Evolutionary conservation across 2,888 invertebrate genomes (phyloP), one percentile per base, ranked within the genome.

Genomic region (Salpingus planirostris): DNA sequence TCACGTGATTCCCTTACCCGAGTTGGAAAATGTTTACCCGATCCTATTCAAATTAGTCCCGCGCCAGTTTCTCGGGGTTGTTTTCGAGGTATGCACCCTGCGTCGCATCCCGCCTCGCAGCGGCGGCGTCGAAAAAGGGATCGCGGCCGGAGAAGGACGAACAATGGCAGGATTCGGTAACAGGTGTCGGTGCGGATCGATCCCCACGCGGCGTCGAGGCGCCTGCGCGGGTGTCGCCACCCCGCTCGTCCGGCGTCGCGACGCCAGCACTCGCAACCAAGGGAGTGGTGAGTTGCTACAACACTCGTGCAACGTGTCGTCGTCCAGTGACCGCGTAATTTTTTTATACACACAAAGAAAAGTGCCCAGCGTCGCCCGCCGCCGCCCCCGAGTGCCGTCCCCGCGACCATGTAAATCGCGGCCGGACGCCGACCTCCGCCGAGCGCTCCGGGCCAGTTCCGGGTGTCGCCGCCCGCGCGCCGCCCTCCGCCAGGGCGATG

Each of bases 181-280:
- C 64, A 64, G 64, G 62, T 64, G 62, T 64, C 62, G 60, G 58
- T 55, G 37, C 35, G 45, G 55, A 62, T 62, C 63, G 63, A 62
- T 62, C 46, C 44, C 48, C 47, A 53, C 51, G 52, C 41, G 49
- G 46, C 44, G 55, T 27, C 35, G 32, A 32, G 35, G 43, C 54
- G 55, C 59, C 43, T 48, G 57, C 57, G 57, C 51, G 25, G 25
- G 27, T 44, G 36, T 38, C 45, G 42, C 49, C 52, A 51, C 59
- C 57, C 57, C 55, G 55, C 54, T 52, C 52, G 46, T 52, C 41
- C 44, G 44, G 52, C 55, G 54, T 51, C 59, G 49, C 48, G 55
- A 55, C 57, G 57, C 54, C 45, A 52, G 47, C 54, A 55, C 54
- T 55, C 51, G 52, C 55, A 54, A 54, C 57, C 56, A 59, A n/a